phyloP scores from a whole-genome alignment of 2,797 vertebrate genomes.

The Anguilla obscura region DNA sequence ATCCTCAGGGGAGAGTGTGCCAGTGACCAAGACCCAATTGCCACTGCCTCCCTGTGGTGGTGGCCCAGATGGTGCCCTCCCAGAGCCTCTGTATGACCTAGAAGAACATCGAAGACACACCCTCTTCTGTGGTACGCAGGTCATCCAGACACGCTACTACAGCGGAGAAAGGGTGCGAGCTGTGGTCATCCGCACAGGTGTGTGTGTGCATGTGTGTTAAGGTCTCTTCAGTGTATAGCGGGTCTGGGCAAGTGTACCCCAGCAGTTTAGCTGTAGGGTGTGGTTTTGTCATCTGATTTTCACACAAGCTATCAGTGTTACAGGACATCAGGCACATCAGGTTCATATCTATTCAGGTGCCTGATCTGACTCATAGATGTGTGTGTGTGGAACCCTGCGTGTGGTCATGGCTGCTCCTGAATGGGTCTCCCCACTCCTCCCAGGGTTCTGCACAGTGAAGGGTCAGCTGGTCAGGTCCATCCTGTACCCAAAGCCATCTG shows the following conservation, averaged over 20 bases:
- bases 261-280: not conserved
- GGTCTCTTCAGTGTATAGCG: not conserved
- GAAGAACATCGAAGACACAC: conserved; percentile 50
- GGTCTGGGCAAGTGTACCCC: not conserved
- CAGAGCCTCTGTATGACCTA: conserved; percentile 36
- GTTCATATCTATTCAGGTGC: not conserved
- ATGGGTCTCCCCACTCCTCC: not conserved
- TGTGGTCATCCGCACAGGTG: conserved; percentile 53
- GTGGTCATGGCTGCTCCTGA: not conserved
- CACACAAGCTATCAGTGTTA: not conserved
- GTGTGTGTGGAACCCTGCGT: not conserved
- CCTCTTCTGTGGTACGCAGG: conserved; percentile 47
- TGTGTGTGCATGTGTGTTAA: not conserved
- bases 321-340: not conserved
- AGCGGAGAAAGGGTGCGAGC: conserved; percentile 46
- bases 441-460: conserved; percentile 38
- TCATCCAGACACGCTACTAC: conserved; percentile 53
- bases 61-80: not conserved
- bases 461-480: conserved; percentile 40
- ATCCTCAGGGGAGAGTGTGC: conserved; percentile 49
- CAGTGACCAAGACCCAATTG: conserved; percentile 50
- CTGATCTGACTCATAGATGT: conserved; percentile 33
- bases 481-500: conserved; percentile 38
- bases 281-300: not conserved
- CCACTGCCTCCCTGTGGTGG: conserved; percentile 1